Percentiles rank a stretch among this genome's conserved stretches.
Conservation (phyloP, 2,113 vertebrate genomes). For the Dicentrarchus labrax region DNA sequence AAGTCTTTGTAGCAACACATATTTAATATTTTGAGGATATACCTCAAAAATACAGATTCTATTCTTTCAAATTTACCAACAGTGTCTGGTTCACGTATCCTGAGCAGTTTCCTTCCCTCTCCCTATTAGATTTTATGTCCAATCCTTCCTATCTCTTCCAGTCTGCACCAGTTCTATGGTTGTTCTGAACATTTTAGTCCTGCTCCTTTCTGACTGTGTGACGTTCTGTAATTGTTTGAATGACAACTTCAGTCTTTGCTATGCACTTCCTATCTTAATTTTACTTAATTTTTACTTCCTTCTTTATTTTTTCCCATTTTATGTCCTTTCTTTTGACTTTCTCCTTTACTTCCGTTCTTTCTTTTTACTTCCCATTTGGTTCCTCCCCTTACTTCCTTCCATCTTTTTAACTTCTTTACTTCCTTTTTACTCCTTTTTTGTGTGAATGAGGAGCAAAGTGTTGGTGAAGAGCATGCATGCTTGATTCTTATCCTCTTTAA, state of each 20-base stretch:
- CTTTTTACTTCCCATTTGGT: background rate
- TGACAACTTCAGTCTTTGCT: background rate
- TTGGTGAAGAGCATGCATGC: background rate
- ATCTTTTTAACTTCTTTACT: background rate
- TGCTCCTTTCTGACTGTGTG: background rate
- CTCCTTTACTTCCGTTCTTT: background rate
- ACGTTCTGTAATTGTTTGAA: background rate
- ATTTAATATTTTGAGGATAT: background rate
- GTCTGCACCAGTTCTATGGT: background rate
- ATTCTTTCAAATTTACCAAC: background rate
- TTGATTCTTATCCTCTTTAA: background rate
- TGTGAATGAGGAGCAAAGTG: background rate
- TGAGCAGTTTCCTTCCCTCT: constrained; percentile 26
- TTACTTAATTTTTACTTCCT: background rate
- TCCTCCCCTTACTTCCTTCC: background rate
- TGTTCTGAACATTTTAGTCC: constrained; percentile 8
- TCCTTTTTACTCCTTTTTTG: background rate
- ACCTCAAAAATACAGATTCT: background rate
- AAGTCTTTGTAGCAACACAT: background rate
- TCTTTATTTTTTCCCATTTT: background rate
- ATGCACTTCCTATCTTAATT: background rate
- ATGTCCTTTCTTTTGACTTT: background rate
- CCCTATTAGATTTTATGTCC: background rate
- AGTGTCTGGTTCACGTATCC: constrained; percentile 42
- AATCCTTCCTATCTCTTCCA: background rate